Conservation (phyloP, 2,797 vertebrate species). For the Enteromius unitaeniatus region DNA sequence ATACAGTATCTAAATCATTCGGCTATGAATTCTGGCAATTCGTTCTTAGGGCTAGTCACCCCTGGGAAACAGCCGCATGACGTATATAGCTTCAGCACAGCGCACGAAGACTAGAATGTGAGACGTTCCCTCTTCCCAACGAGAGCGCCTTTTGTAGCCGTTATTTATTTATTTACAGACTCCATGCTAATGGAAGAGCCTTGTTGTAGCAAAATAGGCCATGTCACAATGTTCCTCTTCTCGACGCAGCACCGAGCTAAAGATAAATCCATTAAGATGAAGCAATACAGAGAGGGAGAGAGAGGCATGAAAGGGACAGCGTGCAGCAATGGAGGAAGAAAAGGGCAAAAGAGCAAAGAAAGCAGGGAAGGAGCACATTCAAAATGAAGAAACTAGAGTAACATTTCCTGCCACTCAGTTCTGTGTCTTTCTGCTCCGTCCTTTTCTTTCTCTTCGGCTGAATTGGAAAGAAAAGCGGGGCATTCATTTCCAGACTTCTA, state of each 20-base stretch:
- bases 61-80: slow-evolving; percentile 10
- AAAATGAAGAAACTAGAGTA: slow-evolving; percentile 18
- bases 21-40: not conserved
- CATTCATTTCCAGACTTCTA: slow-evolving; percentile 47
- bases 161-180: slow-evolving; percentile 56
- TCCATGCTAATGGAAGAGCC: slow-evolving; percentile 56
- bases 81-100: not conserved
- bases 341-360: slow-evolving; percentile 20
- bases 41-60: slow-evolving; percentile 15
- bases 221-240: slow-evolving; percentile 49
- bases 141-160: slow-evolving; percentile 35
- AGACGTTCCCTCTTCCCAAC: slow-evolving; percentile 17
- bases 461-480: slow-evolving; percentile 19
- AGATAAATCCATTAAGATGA: slow-evolving; percentile 55
- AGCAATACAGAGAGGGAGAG: slow-evolving; percentile 9
- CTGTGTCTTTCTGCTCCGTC: slow-evolving; percentile 20
- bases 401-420: slow-evolving; percentile 47
- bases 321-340: not conserved
- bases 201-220: slow-evolving; percentile 57
- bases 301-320: not conserved
- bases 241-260: slow-evolving; percentile 44
- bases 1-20: slow-evolving; percentile 12
- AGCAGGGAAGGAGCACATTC: slow-evolving; percentile 12
- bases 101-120: not conserved
- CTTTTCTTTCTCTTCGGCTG: slow-evolving; percentile 21